phyloP scores from a whole-genome alignment of 2,888 invertebrate species.

The Drosophila kambysellisi region DNA sequence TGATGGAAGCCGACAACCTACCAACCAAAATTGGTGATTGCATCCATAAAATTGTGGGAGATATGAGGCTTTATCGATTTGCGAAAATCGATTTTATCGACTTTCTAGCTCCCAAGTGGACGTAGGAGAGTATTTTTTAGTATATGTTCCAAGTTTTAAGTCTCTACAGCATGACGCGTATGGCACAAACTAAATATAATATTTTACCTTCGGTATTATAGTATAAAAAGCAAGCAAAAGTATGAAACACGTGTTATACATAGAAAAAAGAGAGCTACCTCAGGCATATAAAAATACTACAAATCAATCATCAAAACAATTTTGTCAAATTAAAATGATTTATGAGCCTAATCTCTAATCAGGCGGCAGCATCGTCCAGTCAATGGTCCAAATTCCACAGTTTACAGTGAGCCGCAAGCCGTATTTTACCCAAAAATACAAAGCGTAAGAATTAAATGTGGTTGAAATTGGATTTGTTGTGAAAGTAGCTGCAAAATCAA shows the following conservation, averaged over 20 bases:
- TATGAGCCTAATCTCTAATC: slow-evolving; percentile 19
- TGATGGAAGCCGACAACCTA: no score
- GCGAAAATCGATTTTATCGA: no score
- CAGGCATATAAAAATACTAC: background rate
- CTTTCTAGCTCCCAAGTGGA: no score
- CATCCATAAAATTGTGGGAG: no score
- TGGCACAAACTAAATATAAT: no score
- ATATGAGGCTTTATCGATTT: no score
- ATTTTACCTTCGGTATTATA: no score
- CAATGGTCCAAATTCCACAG: background rate
- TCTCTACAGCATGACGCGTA: no score
- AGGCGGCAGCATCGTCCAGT: background rate
- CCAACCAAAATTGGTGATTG: no score
- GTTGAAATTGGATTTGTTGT: background rate
- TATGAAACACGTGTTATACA: background rate
- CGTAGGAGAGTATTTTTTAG: no score
- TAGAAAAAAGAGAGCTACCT: background rate
- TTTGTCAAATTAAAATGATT: slow-evolving; percentile 38
- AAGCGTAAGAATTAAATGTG: slow-evolving; percentile 16
- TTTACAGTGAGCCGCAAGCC: background rate
- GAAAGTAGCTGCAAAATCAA: slow-evolving; percentile 32
- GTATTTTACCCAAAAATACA: background rate
- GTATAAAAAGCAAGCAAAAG: no score
- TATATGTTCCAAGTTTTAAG: no score
- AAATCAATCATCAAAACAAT: slow-evolving; percentile 31